Evolutionary conservation across 2,797 vertebrate genomes (phyloP), one percentile per base, ranked within the genome.

Genomic region (Balearica regulorum): DNA sequence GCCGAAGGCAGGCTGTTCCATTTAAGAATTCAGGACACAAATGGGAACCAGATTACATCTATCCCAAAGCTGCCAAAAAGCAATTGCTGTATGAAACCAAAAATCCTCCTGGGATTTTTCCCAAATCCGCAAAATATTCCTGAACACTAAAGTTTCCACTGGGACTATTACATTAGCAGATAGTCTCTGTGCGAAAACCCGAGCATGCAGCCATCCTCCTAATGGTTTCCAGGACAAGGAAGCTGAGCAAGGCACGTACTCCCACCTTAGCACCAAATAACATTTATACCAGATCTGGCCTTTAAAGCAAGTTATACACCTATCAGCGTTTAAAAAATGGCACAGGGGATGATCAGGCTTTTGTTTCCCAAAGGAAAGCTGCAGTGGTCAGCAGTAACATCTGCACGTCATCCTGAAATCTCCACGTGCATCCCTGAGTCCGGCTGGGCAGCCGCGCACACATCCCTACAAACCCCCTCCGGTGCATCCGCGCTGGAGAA

Each of bases 41-140:
- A 94, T 73, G 65, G 28, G 49, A 91, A 88, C 85, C 93, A 85
- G 87, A 95, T 82, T 92, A 93, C 75, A 96, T 91, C 55, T 75
- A 68, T 75, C 58, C 54, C 86, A 93, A 90, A 96, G 84, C 77
- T 93, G 89, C 92, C 82, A 95, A 81, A 94, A 94, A 94, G 65
- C 53, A 93, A 93, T 55, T 94, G 91, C 95, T 90, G n/a, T 53
- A 91, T 17, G 85, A 94, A 95, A 89, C 75, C 46, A 87, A 94
- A 96, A 95, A 66, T 68, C 80, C 81, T 93, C 82, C 55, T 6
- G 78, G 85, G 96, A 93, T 85, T 96, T 90, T 96, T 95, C 79
- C 93, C 91, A 89, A 94, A 95, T 87, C 78, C 54, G 5, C 85
- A 96, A 91, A 96, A 94, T 88, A 86, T 93, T 97, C 96, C 91